These are phyloP conservation scores for Eumerus sabulonum DNA, from an alignment of 2,888 invertebrate genomes.

Conservation along the genomic window DNA sequence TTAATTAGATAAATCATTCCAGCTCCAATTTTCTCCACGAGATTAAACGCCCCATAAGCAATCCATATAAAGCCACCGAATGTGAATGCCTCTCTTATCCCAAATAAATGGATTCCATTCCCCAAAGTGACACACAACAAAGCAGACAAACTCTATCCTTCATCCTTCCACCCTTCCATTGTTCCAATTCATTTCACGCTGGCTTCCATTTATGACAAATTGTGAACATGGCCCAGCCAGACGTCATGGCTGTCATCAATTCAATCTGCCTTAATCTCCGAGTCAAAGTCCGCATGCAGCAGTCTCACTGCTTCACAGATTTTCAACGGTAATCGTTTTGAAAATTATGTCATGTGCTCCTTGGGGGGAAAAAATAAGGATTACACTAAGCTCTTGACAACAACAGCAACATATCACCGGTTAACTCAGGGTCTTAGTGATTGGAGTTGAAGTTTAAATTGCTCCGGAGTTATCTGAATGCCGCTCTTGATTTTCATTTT, in stretches of 20 bases:
- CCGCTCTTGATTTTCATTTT: constrained; percentile 40
- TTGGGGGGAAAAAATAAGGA: background rate
- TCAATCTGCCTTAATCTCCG: constrained; percentile 47
- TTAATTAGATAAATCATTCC: too few relatives aligned
- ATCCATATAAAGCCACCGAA: too few relatives aligned
- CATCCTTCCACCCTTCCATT: constrained; percentile 7
- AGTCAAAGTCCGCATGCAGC: constrained; percentile 32
- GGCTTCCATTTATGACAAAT: constrained; percentile 47
- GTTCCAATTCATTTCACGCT: constrained; percentile 50
- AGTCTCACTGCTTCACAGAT: background rate
- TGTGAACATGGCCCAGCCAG: constrained; percentile 45
- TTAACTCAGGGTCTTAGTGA: constrained; percentile 26
- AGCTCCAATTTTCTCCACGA: too few relatives aligned
- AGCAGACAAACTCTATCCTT: too few relatives aligned
- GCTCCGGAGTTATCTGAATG: constrained; percentile 50
- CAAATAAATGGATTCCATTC: too few relatives aligned
- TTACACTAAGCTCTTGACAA: too few relatives aligned
- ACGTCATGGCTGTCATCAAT: constrained; percentile 51
- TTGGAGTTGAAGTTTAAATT: constrained; percentile 44
- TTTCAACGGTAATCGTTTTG: too few relatives aligned
- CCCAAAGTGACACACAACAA: too few relatives aligned
- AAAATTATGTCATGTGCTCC: constrained; percentile 42
- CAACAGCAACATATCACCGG: background rate
- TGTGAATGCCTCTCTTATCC: too few relatives aligned
- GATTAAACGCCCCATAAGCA: too few relatives aligned